Evolutionary conservation across 2,888 invertebrate species (phyloP).

Genomic region (Metacarcinus magister): DNA sequence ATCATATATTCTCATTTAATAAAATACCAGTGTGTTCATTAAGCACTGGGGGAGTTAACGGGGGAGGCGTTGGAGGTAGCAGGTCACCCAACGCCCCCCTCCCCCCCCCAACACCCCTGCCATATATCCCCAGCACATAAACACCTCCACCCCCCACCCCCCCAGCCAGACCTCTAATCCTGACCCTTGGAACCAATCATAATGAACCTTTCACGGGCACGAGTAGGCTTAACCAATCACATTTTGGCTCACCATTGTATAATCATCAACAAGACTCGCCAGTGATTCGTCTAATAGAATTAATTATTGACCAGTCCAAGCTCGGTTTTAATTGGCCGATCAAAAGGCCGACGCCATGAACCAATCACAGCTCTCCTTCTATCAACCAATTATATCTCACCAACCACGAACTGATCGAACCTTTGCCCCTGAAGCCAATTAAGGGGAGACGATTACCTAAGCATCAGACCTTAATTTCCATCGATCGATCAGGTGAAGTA

Average conservation of each 20-base stretch:
- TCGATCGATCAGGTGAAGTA: constrained; percentile 43
- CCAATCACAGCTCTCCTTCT: constrained; percentile 40
- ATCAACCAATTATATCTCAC: constrained; percentile 61
- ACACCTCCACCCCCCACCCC: neutral
- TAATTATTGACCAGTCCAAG: constrained; percentile 58
- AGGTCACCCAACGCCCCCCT: neutral
- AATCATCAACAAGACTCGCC: neutral
- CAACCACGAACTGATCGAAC: neutral
- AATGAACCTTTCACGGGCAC: neutral
- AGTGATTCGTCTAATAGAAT: constrained; percentile 4
- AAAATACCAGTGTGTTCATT: neutral
- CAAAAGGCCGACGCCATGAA: constrained; percentile 42
- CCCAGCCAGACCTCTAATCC: neutral
- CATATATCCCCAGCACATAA: neutral
- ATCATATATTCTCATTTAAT: neutral
- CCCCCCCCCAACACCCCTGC: neutral
- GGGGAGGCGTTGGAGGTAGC: neutral
- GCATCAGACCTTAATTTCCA: constrained; percentile 54
- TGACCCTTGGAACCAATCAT: neutral
- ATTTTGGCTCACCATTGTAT: neutral
- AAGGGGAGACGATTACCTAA: constrained; percentile 38
- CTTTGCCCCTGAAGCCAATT: constrained; percentile 56
- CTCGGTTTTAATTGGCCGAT: constrained; percentile 65
- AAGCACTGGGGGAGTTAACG: neutral
- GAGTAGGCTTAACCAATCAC: neutral